A percentile compares a stretch with the other conserved stretches of the same genome.
Evolutionary conservation across 2,113 vertebrate species (phyloP).

Genomic region (Puma concolor): DNA sequence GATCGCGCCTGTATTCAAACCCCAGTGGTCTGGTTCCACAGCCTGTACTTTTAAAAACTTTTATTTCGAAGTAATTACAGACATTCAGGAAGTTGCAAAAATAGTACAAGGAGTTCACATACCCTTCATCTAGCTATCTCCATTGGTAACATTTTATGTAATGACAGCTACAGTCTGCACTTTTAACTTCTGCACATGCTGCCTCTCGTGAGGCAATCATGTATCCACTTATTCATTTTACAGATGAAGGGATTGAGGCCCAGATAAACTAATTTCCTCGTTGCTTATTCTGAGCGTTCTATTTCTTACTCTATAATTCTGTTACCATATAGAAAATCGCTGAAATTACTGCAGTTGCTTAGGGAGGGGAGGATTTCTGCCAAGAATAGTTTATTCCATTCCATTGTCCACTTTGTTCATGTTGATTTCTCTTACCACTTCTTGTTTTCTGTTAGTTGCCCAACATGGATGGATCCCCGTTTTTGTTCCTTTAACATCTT

Average conservation of each 20-base stretch:
- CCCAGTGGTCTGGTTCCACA: not conserved
- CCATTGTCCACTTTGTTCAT: not conserved
- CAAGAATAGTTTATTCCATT: not conserved
- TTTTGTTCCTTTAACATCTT: not conserved
- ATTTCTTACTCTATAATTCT: not conserved
- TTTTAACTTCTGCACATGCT: not conserved
- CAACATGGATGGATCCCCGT: not conserved
- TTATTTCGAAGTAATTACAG: conserved; percentile 6
- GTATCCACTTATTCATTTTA: not conserved
- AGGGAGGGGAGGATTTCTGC: not conserved
- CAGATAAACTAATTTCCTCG: not conserved
- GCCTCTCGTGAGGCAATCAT: not conserved
- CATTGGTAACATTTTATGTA: not conserved
- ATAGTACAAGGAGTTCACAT: not conserved
- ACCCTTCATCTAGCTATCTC: not conserved
- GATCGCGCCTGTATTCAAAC: not conserved
- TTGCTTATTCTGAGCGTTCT: not conserved
- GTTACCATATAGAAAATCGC: not conserved
- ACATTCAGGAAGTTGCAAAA: not conserved
- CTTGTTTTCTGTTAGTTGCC: not conserved
- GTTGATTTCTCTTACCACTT: not conserved
- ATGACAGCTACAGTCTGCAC: not conserved
- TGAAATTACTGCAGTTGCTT: not conserved
- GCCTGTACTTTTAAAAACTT: not conserved
- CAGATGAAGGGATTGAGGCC: not conserved